These are phyloP conservation scores for Clytia hemisphaerica DNA, from an alignment of 30 jellyfish, hydroid and myxozoan genomes.

Conservation along the genomic window DNA sequence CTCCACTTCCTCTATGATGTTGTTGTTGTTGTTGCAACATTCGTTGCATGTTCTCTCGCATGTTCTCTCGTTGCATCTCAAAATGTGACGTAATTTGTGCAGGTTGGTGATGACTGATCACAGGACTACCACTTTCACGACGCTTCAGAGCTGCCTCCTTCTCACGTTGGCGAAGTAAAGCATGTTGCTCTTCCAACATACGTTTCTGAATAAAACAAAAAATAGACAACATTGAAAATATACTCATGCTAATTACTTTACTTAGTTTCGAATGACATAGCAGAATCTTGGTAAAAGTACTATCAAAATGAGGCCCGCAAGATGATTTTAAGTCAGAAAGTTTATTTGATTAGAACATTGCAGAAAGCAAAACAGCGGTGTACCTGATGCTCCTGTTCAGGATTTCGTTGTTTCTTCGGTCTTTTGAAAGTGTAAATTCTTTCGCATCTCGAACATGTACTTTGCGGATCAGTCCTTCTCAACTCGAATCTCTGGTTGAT, in stretches of 20 bases:
- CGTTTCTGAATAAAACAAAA: neutral
- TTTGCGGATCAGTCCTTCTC: slow-evolving; percentile 42
- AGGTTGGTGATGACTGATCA: slow-evolving; percentile 65
- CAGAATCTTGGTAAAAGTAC: too few species aligned
- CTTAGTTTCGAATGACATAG: too few species aligned
- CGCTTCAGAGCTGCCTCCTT: neutral
- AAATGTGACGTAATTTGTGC: slow-evolving; percentile 93
- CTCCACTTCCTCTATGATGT: too few species aligned
- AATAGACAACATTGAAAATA: too few species aligned
- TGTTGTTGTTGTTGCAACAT: too few species aligned
- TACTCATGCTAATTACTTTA: too few species aligned
- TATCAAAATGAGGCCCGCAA: too few species aligned
- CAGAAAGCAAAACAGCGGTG: too few species aligned
- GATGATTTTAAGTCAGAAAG: too few species aligned
- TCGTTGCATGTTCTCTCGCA: slow-evolving; percentile 46
- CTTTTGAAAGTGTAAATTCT: slow-evolving; percentile 57
- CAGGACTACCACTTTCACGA: slow-evolving; percentile 31
- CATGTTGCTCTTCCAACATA: slow-evolving; percentile 11
- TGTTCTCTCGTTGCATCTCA: too few species aligned
- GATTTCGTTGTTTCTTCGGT: slow-evolving; percentile 48
- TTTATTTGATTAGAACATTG: too few species aligned
- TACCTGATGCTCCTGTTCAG: neutral
- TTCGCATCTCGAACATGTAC: slow-evolving; percentile 83
- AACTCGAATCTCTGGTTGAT: slow-evolving; percentile 50
- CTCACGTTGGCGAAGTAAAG: slow-evolving; percentile 22